Evolutionary conservation across 1,140 invertebrate species (phyloP), one percentile per base, ranked within the genome.

Genomic region (Calephelis nemesis): DNA sequence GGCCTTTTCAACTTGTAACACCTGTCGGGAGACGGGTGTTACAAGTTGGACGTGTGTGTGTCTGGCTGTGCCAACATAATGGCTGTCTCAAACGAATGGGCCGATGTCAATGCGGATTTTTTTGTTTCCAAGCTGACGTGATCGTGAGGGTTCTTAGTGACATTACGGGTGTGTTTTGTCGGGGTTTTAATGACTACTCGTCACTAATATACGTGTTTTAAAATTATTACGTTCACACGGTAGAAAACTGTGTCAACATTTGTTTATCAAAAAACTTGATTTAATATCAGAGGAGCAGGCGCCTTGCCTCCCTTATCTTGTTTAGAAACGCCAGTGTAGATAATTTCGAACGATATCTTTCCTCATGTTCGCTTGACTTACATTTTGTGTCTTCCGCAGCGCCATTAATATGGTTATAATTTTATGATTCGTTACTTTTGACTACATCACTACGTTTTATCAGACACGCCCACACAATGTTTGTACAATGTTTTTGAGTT

Each of bases 251-350:
- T 88, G 88, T 87, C 84, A 84, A 83, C 76, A 84, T 60, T 77
- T 79, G 67, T 74, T 86, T 87, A 88, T 88, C 84, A 81, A 54
- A 62, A 83, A 85, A 75, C 87, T 83, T 85, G 87, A 87, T 87
- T 88, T 84, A 77, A 73, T 85, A 84, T 85, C 84, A 81, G 49
- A 79, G 77, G 79, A 73, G 74, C 75, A 76, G 77, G 76, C 77
- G 78, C 67, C 74, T 76, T 76, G 69, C 71, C 62, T 62, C 62
- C 62, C 68, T 84, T 91, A 91, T 91, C 88, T 85, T 85, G 82
- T 85, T 86, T 88, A 76, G 70, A 76, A 75, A 82, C 74, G 75
- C 52, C 74, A 71, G 77, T 69, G 69, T 73, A 80, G 85, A 89
- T 88, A 91, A 87, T 79, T 82, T 84, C 77, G 81, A 77, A 76